Conservation (phyloP, 1,140 invertebrate genomes). For the Fopius arisanus region DNA sequence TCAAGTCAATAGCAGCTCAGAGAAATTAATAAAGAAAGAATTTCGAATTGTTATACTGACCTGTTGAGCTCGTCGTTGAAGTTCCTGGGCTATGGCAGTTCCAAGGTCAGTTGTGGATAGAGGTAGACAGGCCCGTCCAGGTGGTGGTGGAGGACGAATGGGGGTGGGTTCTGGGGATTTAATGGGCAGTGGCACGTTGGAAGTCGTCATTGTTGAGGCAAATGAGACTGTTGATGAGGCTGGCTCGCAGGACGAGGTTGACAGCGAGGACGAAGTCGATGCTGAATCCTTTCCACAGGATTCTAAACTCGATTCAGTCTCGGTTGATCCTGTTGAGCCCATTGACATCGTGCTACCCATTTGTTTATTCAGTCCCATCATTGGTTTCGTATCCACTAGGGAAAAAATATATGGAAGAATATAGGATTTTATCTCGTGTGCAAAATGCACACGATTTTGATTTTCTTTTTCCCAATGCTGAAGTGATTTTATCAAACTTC, state of each 20-base stretch:
- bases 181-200: constrained; percentile 21
- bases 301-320: constrained; percentile 61
- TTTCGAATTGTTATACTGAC: constrained; percentile 32
- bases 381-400: constrained; percentile 52
- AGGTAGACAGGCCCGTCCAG: constrained; percentile 26
- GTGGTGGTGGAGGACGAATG: constrained; percentile 27
- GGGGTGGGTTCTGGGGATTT: constrained; percentile 35
- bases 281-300: constrained; percentile 61
- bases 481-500: background rate
- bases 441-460: too few species aligned
- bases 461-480: too few species aligned
- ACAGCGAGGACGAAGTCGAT: constrained; percentile 59
- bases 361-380: constrained; percentile 61
- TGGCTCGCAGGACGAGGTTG: constrained; percentile 59
- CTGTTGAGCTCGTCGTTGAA: constrained; percentile 71
- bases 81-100: constrained; percentile 71
- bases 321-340: constrained; percentile 62
- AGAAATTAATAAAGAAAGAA: constrained; percentile 5
- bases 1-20: background rate
- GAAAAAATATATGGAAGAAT: background rate
- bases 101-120: constrained; percentile 52
- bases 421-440: too few species aligned
- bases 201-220: constrained; percentile 34
- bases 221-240: constrained; percentile 47
- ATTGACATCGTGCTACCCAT: constrained; percentile 64